Evolutionary conservation across 1,140 invertebrate genomes (phyloP).

Genomic region (Antheraea mylitta): DNA sequence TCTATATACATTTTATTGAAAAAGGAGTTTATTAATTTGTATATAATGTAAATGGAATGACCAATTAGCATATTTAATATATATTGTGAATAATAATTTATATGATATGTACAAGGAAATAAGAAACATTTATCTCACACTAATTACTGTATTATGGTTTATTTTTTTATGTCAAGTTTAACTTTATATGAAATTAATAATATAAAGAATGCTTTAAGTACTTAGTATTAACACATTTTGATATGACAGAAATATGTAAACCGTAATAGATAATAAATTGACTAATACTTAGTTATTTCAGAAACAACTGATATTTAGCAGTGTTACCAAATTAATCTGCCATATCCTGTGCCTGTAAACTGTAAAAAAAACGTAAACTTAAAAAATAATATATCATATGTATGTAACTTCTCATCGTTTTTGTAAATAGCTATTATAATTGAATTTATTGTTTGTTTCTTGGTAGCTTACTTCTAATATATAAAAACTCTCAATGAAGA

Average conservation of each 20-base stretch:
- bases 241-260: neutral
- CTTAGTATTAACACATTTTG: neutral
- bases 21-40: neutral
- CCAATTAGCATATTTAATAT: neutral
- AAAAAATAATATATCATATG: too few relatives aligned
- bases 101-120: neutral
- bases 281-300: neutral
- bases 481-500: too few relatives aligned
- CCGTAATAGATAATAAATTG: neutral
- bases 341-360: too few relatives aligned
- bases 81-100: neutral
- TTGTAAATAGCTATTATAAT: too few relatives aligned
- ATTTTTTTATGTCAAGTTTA: neutral
- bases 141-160: neutral
- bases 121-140: neutral
- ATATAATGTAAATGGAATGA: slow-evolving; percentile 3
- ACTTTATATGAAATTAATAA: neutral
- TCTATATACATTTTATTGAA: neutral
- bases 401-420: too few relatives aligned
- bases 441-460: too few relatives aligned
- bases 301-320: neutral
- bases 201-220: neutral
- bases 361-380: too few relatives aligned
- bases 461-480: too few relatives aligned
- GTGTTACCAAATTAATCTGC: neutral